Percentiles rank a stretch among this genome's conserved stretches.
Conservation (phyloP, 2,113 vertebrate species). For the Pipa parva region DNA sequence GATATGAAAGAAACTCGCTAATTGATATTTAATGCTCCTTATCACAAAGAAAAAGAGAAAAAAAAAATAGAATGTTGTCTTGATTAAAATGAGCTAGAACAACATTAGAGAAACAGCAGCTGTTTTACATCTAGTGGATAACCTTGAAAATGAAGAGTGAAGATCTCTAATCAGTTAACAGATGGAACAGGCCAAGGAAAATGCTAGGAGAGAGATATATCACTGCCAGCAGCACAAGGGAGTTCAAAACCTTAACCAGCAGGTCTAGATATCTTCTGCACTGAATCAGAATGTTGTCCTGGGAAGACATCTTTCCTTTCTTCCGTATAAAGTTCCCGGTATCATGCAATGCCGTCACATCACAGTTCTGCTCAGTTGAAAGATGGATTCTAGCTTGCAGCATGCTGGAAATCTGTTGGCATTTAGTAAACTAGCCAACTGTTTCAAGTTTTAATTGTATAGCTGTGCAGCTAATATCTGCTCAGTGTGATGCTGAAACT, state of each 20-base stretch:
- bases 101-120: slow-evolving; percentile 22
- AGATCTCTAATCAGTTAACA: slow-evolving; percentile 31
- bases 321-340: neutral
- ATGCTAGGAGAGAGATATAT: slow-evolving; percentile 16
- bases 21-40: slow-evolving; percentile 4
- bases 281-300: neutral
- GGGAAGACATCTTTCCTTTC: neutral
- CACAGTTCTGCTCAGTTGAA: neutral
- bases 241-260: slow-evolving; percentile 23
- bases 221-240: slow-evolving; percentile 13
- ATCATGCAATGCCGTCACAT: neutral
- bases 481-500: slow-evolving; percentile 5
- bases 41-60: neutral
- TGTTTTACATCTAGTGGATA: slow-evolving; percentile 33
- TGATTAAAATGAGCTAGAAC: slow-evolving; percentile 13
- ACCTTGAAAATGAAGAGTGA: slow-evolving; percentile 39
- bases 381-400: slow-evolving; percentile 2
- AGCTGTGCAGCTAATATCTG: slow-evolving; percentile 24
- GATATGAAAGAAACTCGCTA: neutral
- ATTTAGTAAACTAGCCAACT: slow-evolving; percentile 24
- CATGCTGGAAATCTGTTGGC: slow-evolving; percentile 22
- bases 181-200: slow-evolving; percentile 26
- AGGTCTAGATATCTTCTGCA: slow-evolving; percentile 2
- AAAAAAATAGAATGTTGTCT: neutral
- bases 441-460: slow-evolving; percentile 25